Base-by-base conservation (phyloP, 2,113 vertebrate species). In the Vicugna pacos region DNA sequence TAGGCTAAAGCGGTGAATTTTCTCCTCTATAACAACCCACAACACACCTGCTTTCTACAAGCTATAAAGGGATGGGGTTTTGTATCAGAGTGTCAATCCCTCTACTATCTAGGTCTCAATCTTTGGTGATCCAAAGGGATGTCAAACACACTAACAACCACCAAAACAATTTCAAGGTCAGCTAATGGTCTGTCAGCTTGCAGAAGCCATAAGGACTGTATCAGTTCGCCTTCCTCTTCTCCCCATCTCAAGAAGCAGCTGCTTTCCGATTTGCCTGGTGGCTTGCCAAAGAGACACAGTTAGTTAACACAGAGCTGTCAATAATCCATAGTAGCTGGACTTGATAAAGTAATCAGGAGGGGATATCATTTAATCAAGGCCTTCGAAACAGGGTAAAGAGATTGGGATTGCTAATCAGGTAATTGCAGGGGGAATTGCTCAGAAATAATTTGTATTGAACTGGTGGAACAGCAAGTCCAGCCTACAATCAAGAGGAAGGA, bases 341-440 rank as follows among this genome's bases (percentile, higher is more conserved):
- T 93, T 97, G 96, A 98, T 97, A 96, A 98, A 97, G 91, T 95
- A 97, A 97, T 97, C 91, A 88, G 77, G 62, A 96, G 77, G 86
- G 77, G 60, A 92, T 95, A 97, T 93, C 90, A 97, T 95, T 96
- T 94, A 98, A 98, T 97, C 93, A 97, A 97, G 83, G 38, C 86
- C 85, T 90, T 97, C 42, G 65, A 96, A 98, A 97, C 30, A 97
- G 72, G 10, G 52, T 88, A 54, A 96, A 97, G 75, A 73, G 97
- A 97, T 72, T 96, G 54, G 12, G 60, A 97, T 89, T 97, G 26
- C 62, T 97, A 92, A 97, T 76, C 42, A 91, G 87, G 46, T 94
- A 97, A 97, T 86, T 16, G 7, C 84, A 97, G n/a, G 86, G 54
- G n/a, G 89, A 95, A 94, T 60, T 38, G 30, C 65, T 89, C 79